phyloP scores from a whole-genome alignment of 2,888 invertebrate genomes.

The Octonoba sinensis region DNA sequence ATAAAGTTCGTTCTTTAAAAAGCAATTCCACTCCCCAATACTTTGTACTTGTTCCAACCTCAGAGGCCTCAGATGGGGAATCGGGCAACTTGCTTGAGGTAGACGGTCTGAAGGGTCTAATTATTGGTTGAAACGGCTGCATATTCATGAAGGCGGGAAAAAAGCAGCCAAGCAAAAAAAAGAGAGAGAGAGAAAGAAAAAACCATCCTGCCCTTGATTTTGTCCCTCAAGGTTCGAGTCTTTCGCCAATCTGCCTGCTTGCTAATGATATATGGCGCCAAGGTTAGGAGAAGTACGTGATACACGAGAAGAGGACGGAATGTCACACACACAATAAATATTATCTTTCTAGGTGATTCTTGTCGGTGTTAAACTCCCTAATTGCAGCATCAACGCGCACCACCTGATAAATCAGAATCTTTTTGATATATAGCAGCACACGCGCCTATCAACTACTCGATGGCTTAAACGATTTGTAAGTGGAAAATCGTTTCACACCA shows the following conservation, averaged over 20 bases:
- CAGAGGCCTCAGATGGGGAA: too few relatives aligned
- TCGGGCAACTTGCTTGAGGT: neutral
- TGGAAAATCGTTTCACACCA: constrained; percentile 53
- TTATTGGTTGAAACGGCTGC: constrained; percentile 56
- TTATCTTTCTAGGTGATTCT: constrained; percentile 55
- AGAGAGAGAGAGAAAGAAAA: neutral
- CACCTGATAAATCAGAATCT: constrained; percentile 57
- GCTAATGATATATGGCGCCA: constrained; percentile 46
- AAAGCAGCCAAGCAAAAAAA: constrained; percentile 11
- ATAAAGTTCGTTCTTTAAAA: too few relatives aligned
- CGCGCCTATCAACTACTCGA: constrained; percentile 36
- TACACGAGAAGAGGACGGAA: constrained; percentile 27
- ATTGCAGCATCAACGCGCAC: constrained; percentile 44
- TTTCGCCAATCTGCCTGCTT: constrained; percentile 31
- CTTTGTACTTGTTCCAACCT: too few relatives aligned
- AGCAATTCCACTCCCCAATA: too few relatives aligned
- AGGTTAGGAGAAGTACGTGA: constrained; percentile 52
- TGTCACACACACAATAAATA: constrained; percentile 61
- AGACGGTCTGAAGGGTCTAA: constrained; percentile 28
- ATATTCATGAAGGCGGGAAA: constrained; percentile 50
- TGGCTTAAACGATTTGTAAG: constrained; percentile 51
- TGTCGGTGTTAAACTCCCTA: constrained; percentile 56
- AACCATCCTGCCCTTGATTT: constrained; percentile 49
- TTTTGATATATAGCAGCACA: constrained; percentile 45
- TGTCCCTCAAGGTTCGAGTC: constrained; percentile 40